phyloP scores from a whole-genome alignment of 2,888 invertebrate genomes.

The Pyrrhia umbra region DNA sequence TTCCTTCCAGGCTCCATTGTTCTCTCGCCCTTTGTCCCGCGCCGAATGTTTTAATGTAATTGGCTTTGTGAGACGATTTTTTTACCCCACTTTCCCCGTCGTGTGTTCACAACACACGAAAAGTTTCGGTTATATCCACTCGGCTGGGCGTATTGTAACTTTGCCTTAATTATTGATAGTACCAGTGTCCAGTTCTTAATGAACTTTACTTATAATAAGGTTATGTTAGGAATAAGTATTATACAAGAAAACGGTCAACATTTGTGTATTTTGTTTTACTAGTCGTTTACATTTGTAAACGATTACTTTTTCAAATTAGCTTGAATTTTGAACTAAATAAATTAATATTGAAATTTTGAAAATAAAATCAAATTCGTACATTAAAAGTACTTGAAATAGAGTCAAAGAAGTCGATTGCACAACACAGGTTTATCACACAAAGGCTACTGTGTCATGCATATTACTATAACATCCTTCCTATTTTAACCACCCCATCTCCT shows the following conservation, averaged over 20 bases:
- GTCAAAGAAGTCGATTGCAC: slow-evolving; percentile 9
- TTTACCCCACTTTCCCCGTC: slow-evolving; percentile 74
- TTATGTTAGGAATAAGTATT: not conserved
- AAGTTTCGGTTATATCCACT: slow-evolving; percentile 67
- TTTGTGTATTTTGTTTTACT: too few relatives aligned
- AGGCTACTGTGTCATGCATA: slow-evolving; percentile 53
- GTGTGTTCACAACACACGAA: slow-evolving; percentile 64
- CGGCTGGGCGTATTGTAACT: slow-evolving; percentile 60
- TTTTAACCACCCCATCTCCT: slow-evolving; percentile 77
- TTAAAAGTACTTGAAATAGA: slow-evolving; percentile 1
- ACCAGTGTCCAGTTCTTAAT: slow-evolving; percentile 23
- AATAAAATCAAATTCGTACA: too few relatives aligned
- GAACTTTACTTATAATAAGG: not conserved
- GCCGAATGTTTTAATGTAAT: slow-evolving; percentile 90
- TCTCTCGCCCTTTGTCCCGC: slow-evolving; percentile 88
- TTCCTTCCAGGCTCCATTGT: slow-evolving; percentile 86
- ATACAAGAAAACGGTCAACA: not conserved
- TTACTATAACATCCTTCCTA: slow-evolving; percentile 73
- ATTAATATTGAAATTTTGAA: too few relatives aligned
- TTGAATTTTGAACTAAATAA: too few relatives aligned
- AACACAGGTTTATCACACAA: slow-evolving; percentile 21
- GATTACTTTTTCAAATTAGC: too few relatives aligned
- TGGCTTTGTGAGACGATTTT: slow-evolving; percentile 86
- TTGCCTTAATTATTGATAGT: slow-evolving; percentile 52
- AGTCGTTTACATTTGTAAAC: too few relatives aligned